Conservation (phyloP, 2,113 vertebrate genomes). For the Upupa epops region DNA sequence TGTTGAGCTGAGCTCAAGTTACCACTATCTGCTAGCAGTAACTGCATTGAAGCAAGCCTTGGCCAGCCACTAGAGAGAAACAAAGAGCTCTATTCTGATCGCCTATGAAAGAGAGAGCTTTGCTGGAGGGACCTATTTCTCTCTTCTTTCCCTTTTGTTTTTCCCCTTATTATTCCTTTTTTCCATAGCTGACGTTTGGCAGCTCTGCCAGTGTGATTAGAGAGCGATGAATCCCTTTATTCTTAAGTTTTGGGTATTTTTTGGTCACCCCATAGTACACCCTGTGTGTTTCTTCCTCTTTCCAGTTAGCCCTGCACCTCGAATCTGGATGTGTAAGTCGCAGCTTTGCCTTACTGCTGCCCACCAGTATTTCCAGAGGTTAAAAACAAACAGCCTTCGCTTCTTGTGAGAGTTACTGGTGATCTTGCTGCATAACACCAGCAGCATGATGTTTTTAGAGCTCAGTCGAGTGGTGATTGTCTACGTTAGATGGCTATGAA, state of each 20-base stretch:
- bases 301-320: not conserved
- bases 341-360: not conserved
- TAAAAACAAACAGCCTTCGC: not conserved
- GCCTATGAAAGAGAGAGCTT: not conserved
- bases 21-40: rapidly evolving
- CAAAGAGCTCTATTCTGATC: not conserved
- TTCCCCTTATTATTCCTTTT: not conserved
- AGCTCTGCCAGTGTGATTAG: not conserved
- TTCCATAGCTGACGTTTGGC: not conserved
- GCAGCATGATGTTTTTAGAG: not conserved
- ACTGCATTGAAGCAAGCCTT: not conserved
- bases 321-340: not conserved
- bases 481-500: not conserved
- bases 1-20: not conserved
- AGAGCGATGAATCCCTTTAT: rapidly evolving
- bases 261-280: not conserved
- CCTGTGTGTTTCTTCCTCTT: rapidly evolving
- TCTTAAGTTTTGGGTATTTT: not conserved
- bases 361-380: not conserved
- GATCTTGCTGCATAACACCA: not conserved
- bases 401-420: not conserved
- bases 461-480: not conserved
- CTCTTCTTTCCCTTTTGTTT: not conserved
- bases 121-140: not conserved
- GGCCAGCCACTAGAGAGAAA: not conserved